A percentile compares a stretch with the other conserved stretches of the same genome.
These are phyloP conservation scores for Harpagus bidentatus DNA, from an alignment of 2,113 vertebrate species.

Conservation along the genomic window DNA sequence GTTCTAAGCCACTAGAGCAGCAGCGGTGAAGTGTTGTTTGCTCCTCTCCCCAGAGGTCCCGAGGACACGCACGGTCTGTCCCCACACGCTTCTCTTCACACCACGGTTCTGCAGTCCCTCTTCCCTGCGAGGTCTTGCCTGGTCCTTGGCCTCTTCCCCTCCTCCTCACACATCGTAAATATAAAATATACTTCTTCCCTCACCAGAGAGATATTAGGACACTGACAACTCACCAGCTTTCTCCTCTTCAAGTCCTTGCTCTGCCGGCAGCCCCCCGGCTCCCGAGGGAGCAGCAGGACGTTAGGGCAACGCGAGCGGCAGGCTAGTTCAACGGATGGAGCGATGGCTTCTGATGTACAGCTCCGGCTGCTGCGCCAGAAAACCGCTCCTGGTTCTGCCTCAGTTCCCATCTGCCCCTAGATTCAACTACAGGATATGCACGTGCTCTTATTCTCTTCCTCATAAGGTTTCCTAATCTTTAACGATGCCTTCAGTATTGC, in stretches of 20 bases:
- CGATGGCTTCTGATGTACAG: not conserved
- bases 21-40: not conserved
- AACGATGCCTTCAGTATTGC: not conserved
- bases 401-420: not conserved
- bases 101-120: not conserved
- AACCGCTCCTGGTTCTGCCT: not conserved
- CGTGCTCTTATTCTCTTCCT: not conserved
- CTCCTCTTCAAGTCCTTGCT: not conserved
- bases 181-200: not conserved
- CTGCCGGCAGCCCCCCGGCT: not conserved
- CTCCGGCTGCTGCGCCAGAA: not conserved
- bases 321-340: not conserved
- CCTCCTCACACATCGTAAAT: not conserved
- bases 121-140: not conserved
- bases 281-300: not conserved
- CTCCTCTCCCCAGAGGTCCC: not conserved
- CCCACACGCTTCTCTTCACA: not conserved
- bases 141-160: not conserved
- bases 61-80: not conserved
- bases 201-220: not conserved
- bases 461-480: not conserved
- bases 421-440: not conserved
- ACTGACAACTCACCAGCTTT: not conserved
- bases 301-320: accelerated
- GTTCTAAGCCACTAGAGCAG: not conserved